Evolutionary conservation across 2,797 vertebrate genomes (phyloP).

Genomic region (Fratercula arctica): DNA sequence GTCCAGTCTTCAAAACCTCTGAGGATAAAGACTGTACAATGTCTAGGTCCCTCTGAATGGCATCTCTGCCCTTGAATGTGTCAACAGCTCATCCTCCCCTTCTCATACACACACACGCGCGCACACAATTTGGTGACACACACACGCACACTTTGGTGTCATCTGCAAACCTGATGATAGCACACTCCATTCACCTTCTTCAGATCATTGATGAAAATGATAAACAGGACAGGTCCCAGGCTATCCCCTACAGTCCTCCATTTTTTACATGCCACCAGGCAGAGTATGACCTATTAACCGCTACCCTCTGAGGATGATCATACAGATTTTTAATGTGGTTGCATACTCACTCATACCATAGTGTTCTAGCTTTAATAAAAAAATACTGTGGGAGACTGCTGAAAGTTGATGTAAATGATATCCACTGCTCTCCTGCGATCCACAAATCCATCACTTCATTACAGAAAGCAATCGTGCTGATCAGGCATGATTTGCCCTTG

Average conservation of each 20-base stretch:
- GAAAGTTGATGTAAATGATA: neutral
- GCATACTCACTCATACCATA: neutral
- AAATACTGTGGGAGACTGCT: neutral
- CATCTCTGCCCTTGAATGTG: neutral
- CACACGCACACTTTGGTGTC: neutral
- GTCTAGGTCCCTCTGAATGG: neutral
- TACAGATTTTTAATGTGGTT: neutral
- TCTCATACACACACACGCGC: neutral
- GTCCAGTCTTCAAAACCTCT: neutral
- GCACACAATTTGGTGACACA: neutral
- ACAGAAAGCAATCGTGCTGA: neutral
- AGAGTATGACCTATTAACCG: neutral
- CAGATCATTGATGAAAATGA: neutral
- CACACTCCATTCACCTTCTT: neutral
- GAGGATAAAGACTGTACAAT: neutral
- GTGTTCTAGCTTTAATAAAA: neutral
- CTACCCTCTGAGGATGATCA: neutral
- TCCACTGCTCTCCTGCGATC: neutral
- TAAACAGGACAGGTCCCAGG: neutral
- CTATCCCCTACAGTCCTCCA: neutral
- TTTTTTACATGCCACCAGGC: neutral
- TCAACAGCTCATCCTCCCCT: neutral
- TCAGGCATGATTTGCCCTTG: conserved; percentile 52
- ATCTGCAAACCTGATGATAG: neutral
- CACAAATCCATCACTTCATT: conserved; percentile 28